A percentile compares a stretch with the other conserved stretches of the same genome.
phyloP scores from a whole-genome alignment of 2,797 vertebrate species.

The Chanos chanos region DNA sequence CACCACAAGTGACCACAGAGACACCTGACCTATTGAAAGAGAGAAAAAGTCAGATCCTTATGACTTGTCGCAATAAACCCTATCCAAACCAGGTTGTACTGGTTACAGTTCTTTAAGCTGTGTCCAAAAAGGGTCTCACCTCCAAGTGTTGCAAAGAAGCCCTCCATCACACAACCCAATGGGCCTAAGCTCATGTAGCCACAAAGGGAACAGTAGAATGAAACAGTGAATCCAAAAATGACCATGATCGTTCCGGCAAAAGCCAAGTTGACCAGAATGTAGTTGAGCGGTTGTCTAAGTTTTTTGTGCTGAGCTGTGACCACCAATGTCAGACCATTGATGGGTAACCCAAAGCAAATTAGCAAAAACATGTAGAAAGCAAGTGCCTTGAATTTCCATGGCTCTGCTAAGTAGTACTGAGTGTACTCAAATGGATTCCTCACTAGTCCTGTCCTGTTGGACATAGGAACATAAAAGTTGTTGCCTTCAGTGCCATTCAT shows the following conservation, averaged over 20 bases:
- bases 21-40: slow-evolving; percentile 52
- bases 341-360: slow-evolving; percentile 72
- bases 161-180: slow-evolving; percentile 62
- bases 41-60: neutral
- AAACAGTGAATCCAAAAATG: slow-evolving; percentile 74
- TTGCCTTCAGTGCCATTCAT: slow-evolving; percentile 77
- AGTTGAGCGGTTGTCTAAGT: slow-evolving; percentile 76
- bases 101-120: neutral
- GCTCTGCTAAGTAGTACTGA: slow-evolving; percentile 72
- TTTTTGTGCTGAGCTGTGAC: slow-evolving; percentile 79
- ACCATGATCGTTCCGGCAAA: slow-evolving; percentile 77
- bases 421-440: slow-evolving; percentile 72
- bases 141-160: slow-evolving; percentile 76
- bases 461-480: slow-evolving; percentile 78
- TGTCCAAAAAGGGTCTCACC: slow-evolving; percentile 52
- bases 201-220: slow-evolving; percentile 65
- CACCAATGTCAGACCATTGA: slow-evolving; percentile 73
- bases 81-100: neutral
- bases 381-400: slow-evolving; percentile 60
- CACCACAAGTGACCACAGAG: slow-evolving; percentile 67
- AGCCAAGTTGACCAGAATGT: slow-evolving; percentile 76
- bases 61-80: neutral
- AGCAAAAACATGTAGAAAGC: slow-evolving; percentile 76
- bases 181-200: slow-evolving; percentile 76
- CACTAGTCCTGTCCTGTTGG: slow-evolving; percentile 76